Conservation (phyloP, 92 coral and sea anemone species). For the Porites lobata region DNA sequence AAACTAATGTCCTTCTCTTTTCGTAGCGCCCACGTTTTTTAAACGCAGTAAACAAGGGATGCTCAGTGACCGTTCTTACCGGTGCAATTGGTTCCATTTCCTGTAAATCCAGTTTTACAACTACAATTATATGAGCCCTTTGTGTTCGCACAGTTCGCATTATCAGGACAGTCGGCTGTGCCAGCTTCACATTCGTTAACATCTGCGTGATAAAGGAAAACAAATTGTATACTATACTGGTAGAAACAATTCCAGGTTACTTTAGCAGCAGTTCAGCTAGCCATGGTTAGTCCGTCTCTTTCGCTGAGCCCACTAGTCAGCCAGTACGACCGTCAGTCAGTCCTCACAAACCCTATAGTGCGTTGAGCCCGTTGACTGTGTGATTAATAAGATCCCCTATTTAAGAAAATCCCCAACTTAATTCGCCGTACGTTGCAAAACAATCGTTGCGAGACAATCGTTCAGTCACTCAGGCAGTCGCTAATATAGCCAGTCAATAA, state of each 20-base stretch:
- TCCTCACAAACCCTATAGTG: too few species aligned
- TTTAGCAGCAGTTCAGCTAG: too few species aligned
- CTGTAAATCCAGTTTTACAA: slow-evolving; percentile 47
- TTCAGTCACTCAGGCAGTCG: not conserved
- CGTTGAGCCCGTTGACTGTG: too few species aligned
- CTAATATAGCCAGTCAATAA: not conserved
- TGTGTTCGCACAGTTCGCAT: slow-evolving; percentile 28
- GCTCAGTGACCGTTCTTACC: slow-evolving; percentile 21
- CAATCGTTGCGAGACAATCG: not conserved
- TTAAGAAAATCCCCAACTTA: too few species aligned
- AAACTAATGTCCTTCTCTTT: too few species aligned
- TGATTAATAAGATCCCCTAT: too few species aligned
- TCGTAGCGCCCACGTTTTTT: too few species aligned
- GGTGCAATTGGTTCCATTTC: slow-evolving; percentile 22
- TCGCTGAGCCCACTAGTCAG: not conserved
- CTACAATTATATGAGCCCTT: slow-evolving; percentile 47
- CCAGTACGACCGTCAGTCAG: not conserved
- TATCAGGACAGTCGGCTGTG: not conserved
- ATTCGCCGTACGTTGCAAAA: too few species aligned
- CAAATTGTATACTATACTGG: too few species aligned
- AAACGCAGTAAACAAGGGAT: too few species aligned
- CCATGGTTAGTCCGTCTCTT: not conserved
- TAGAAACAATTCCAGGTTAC: not conserved
- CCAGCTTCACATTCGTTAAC: slow-evolving; percentile 9
- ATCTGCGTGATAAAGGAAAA: not conserved